Evolutionary conservation across 2,888 invertebrate genomes (phyloP).

Genomic region (Caenorhabditis parvicauda): DNA sequence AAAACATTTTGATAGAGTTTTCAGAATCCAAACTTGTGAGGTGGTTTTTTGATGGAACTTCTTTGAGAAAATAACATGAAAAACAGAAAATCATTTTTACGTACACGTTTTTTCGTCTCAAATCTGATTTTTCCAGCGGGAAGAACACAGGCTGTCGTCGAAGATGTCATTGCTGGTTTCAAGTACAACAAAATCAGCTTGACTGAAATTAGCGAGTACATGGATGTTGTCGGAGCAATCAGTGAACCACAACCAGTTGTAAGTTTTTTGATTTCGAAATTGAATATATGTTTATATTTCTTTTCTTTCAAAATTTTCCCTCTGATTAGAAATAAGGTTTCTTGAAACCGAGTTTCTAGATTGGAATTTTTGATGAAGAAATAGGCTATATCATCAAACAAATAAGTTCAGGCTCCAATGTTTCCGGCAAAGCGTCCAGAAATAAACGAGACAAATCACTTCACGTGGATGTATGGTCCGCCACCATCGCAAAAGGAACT

Average conservation of each 20-base stretch:
- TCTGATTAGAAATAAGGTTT: too few relatives aligned
- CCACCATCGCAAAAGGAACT: conserved; percentile 15
- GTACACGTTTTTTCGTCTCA: not conserved
- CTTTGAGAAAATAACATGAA: not conserved
- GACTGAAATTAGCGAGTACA: conserved; percentile 8
- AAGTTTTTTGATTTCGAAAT: conserved; percentile 3
- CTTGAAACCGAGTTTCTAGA: too few relatives aligned
- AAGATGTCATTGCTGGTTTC: conserved; percentile 16
- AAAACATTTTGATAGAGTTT: too few relatives aligned
- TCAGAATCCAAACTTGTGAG: too few relatives aligned
- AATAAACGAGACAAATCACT: conserved; percentile 3
- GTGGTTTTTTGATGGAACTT: not conserved
- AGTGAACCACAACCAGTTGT: conserved; percentile 7
- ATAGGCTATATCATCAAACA: not conserved
- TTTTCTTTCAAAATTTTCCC: too few relatives aligned
- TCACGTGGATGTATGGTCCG: conserved; percentile 14
- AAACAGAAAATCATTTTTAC: not conserved
- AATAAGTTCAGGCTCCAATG: conserved; percentile 16
- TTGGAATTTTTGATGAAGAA: not conserved
- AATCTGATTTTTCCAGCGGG: conserved; percentile 13
- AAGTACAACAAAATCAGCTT: conserved; percentile 5
- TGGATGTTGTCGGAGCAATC: conserved; percentile 2
- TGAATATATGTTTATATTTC: too few relatives aligned
- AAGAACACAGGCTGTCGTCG: conserved; percentile 10
- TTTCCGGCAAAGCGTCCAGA: conserved; percentile 10